A percentile compares a stretch with the other conserved stretches of the same genome.
phyloP scores from a whole-genome alignment of 2,888 invertebrate genomes.

The Papilio elwesi region DNA sequence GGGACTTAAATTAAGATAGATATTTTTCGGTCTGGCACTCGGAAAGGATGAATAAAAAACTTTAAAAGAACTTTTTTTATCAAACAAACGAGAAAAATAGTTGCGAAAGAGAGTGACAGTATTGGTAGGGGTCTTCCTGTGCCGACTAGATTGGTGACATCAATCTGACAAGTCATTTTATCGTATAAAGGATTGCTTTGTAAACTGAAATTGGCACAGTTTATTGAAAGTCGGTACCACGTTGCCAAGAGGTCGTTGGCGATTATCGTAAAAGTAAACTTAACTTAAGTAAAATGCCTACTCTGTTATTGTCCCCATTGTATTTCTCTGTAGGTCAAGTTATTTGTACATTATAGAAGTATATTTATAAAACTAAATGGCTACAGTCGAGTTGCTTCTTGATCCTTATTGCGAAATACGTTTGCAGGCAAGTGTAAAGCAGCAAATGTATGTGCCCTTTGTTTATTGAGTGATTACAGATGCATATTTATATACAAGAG shows the following conservation, averaged over 20 bases:
- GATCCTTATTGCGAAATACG: not conserved
- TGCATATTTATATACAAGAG: too few relatives aligned
- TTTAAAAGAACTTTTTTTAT: too few relatives aligned
- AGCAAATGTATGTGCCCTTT: too few relatives aligned
- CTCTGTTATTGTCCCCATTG: conserved; percentile 57
- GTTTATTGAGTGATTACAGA: too few relatives aligned
- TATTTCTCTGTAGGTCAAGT: conserved; percentile 57
- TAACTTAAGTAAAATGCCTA: conserved; percentile 58
- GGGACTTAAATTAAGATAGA: too few relatives aligned
- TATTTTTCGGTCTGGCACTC: too few relatives aligned
- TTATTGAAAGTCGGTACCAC: conserved; percentile 45
- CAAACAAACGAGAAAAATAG: too few relatives aligned
- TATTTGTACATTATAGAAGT: conserved; percentile 49
- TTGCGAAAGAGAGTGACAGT: too few relatives aligned
- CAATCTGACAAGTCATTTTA: not conserved
- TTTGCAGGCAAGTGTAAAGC: too few relatives aligned
- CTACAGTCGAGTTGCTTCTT: not conserved
- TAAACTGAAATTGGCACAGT: conserved; percentile 47
- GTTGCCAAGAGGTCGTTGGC: conserved; percentile 53
- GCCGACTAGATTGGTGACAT: too few relatives aligned
- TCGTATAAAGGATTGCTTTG: conserved; percentile 45
- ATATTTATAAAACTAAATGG: conserved; percentile 29
- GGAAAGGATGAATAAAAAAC: too few relatives aligned
- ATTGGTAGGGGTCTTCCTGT: too few relatives aligned
- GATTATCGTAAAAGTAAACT: conserved; percentile 67